These are phyloP conservation scores for Nemotelus pantherinus DNA, from an alignment of 2,888 invertebrate species.

Conservation along the genomic window DNA sequence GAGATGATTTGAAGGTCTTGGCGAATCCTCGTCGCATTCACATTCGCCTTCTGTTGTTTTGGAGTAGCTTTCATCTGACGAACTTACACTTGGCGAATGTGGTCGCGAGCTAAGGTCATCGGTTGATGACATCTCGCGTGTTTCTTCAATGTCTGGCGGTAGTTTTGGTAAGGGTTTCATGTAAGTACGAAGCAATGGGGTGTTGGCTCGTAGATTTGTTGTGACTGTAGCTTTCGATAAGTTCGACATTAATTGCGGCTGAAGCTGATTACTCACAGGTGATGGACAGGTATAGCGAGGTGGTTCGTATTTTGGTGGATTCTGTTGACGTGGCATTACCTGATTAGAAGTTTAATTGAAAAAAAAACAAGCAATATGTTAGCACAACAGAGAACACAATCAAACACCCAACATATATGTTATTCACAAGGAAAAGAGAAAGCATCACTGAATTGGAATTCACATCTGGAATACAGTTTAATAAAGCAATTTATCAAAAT, in stretches of 20 bases:
- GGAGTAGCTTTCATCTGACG: slow-evolving; percentile 86
- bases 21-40: slow-evolving; percentile 65
- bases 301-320: slow-evolving; percentile 64
- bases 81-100: slow-evolving; percentile 83
- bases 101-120: slow-evolving; percentile 85
- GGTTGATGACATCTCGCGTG: slow-evolving; percentile 73
- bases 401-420: slow-evolving; percentile 23
- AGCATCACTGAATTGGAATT: slow-evolving; percentile 42
- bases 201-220: slow-evolving; percentile 57
- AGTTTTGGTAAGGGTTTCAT: slow-evolving; percentile 70
- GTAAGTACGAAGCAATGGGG: slow-evolving; percentile 64
- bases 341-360: slow-evolving; percentile 49
- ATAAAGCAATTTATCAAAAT: neutral
- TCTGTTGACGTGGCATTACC: slow-evolving; percentile 62
- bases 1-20: slow-evolving; percentile 56
- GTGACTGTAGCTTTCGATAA: slow-evolving; percentile 49
- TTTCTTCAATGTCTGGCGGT: slow-evolving; percentile 66
- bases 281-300: slow-evolving; percentile 64
- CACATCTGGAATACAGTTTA: neutral
- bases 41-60: slow-evolving; percentile 79
- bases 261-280: slow-evolving; percentile 60
- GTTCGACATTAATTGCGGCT: slow-evolving; percentile 56
- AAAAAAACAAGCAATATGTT: slow-evolving; percentile 16
- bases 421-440: slow-evolving; percentile 41
- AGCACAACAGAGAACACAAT: slow-evolving; percentile 16